Evolutionary conservation across 2,888 invertebrate species (phyloP).

Genomic region (Baronia brevicornis): DNA sequence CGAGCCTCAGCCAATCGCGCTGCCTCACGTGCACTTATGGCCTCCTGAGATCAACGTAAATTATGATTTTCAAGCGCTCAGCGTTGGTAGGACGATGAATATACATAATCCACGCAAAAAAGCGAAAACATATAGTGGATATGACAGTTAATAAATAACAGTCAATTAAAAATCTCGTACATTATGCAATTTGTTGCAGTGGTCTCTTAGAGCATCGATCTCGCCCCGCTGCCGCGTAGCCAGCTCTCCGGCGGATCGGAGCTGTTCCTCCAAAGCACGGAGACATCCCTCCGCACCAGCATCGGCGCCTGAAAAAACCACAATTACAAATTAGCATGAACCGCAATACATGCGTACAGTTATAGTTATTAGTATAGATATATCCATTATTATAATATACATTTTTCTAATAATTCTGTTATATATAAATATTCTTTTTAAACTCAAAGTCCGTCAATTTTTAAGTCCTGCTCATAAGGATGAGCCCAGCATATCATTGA

Average conservation of each 20-base stretch:
- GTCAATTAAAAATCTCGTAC: constrained; percentile 51
- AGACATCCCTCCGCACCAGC: constrained; percentile 82
- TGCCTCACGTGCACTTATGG: constrained; percentile 79
- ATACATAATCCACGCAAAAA: neutral
- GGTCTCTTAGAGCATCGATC: constrained; percentile 80
- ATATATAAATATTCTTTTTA: no score
- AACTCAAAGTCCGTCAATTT: no score
- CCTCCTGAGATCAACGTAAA: constrained; percentile 59
- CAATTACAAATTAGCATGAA: no score
- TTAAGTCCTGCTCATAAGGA: no score
- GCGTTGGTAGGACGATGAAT: neutral
- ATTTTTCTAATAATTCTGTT: constrained; percentile 1
- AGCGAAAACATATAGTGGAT: neutral
- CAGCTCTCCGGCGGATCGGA: constrained; percentile 83
- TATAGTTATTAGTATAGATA: no score
- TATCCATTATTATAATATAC: neutral
- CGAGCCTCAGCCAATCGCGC: constrained; percentile 82
- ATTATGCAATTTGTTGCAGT: constrained; percentile 82
- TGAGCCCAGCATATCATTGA: no score
- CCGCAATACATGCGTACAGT: no score
- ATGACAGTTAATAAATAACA: neutral
- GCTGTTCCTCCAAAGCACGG: constrained; percentile 83
- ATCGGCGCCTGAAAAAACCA: constrained; percentile 45
- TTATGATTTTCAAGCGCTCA: no score
- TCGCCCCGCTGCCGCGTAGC: constrained; percentile 85